Base-by-base conservation (phyloP, 2,113 vertebrate species). In the Ramphastos sulfuratus region DNA sequence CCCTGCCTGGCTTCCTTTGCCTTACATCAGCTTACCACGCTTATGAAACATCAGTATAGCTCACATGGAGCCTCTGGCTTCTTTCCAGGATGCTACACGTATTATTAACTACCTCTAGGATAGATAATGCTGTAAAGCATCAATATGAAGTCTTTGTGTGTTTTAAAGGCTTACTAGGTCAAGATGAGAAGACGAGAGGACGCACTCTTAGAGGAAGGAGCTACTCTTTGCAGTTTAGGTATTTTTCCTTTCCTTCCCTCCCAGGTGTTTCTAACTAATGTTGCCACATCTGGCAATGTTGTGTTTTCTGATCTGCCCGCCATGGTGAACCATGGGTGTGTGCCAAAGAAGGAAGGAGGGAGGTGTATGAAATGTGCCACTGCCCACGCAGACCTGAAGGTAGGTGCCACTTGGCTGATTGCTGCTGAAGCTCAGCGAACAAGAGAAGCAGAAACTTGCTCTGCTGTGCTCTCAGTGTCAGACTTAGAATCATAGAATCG, bases 11-110 rank as follows among this genome's bases (percentile, higher is more conserved):
- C 70, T 33, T 89, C 28, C 30, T 72, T 69, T 78, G 58, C 81
- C 59, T 75, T 39, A 20, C 13, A 2, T 1, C 33, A 42, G 27
- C 61, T 6, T 9, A 21, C 6, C 23, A 67, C 0, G 0, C 61
- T 70, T 33, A 44, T 37, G 64, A 90, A 39, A 39, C 69, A 74
- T 9, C 15, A 30, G 55, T 15, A 35, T 3, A 59, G 78, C 75
- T 73, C 77, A 59, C 48, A 1, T 10, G 70, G 61, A 25, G n/a
- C 88, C 82, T 15, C 31, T 60, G 80, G 70, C 59, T 90, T 39
- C 55, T 76, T 76, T 85, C 74, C 74, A 79, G 74, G 30, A 56
- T 48, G 55, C 14, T 12, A 33, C 54, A 86, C 0, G 0, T 56
- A 33, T 58, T 60, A 71, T 24, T 83, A 84, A 54, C 42, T 16